Conservation (phyloP, 2,113 vertebrate species). For the Oryzias javanicus region DNA sequence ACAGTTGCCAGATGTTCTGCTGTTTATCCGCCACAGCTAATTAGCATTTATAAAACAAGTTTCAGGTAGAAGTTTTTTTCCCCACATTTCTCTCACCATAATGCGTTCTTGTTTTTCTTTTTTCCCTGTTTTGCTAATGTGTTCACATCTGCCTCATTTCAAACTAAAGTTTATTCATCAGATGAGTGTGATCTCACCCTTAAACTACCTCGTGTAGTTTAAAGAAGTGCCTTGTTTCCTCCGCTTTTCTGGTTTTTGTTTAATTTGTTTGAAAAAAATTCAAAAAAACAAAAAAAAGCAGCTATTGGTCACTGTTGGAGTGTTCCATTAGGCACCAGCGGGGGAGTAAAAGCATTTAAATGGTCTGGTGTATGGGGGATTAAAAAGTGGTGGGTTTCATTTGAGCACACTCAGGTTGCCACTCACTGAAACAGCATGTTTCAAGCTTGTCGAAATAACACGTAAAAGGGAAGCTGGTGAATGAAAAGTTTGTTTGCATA, state of each 20-base stretch:
- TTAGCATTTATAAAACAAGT: conserved; percentile 32
- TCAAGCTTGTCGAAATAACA: too few species aligned
- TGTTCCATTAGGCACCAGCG: conserved; percentile 1
- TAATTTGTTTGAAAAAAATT: conserved; percentile 1
- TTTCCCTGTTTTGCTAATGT: neutral
- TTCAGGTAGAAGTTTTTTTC: neutral
- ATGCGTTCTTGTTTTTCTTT: conserved; percentile 11
- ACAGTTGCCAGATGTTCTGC: conserved; percentile 32
- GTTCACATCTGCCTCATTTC: neutral
- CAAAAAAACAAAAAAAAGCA: neutral
- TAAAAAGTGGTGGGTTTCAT: conserved; percentile 4
- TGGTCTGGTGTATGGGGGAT: neutral
- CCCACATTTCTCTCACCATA: conserved; percentile 9
- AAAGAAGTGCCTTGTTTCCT: neutral
- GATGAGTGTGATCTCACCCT: neutral
- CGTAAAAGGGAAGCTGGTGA: too few species aligned
- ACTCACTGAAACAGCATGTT: neutral
- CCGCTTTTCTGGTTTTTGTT: neutral
- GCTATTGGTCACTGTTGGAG: conserved; percentile 7
- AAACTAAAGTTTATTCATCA: neutral
- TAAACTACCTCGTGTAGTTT: neutral
- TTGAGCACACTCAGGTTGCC: neutral
- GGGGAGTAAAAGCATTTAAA: conserved; percentile 24
- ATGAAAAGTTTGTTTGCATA: too few species aligned
- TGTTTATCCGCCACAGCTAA: conserved; percentile 34